These are phyloP conservation scores for Pholis gunnellus DNA, from an alignment of 2,113 vertebrate species.

Conservation along the genomic window DNA sequence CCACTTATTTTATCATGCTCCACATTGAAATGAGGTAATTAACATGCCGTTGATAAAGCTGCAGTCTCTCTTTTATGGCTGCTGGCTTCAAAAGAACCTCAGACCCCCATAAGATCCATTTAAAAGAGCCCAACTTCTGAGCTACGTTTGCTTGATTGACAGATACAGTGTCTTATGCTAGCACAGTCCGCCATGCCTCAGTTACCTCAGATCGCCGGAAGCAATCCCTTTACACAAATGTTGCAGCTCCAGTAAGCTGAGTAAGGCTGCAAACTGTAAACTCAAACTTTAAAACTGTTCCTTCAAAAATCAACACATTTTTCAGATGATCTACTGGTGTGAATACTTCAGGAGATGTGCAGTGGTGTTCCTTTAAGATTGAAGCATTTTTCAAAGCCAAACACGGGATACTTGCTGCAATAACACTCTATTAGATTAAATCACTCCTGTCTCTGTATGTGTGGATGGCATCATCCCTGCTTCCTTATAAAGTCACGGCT, in stretches of 20 bases:
- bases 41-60: neutral
- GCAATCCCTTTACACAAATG: neutral
- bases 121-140: neutral
- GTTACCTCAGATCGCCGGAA: neutral
- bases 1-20: neutral
- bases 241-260: neutral
- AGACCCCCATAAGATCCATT: neutral
- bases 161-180: neutral
- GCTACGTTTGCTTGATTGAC: neutral
- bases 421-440: slow-evolving; percentile 4
- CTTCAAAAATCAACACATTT: neutral
- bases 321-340: neutral
- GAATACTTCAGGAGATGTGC: neutral
- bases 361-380: neutral
- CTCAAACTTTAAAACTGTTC: neutral
- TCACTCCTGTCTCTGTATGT: neutral
- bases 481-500: slow-evolving; percentile 53
- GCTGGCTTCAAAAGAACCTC: neutral
- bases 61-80: neutral
- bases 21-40: neutral
- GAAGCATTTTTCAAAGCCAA: neutral
- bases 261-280: neutral
- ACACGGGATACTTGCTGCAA: neutral
- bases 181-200: neutral
- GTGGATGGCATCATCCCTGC: slow-evolving; percentile 2